Evolutionary conservation across 2,888 invertebrate genomes (phyloP), one percentile per base, ranked within the genome.

Genomic region (Napeogenes sylphis): DNA sequence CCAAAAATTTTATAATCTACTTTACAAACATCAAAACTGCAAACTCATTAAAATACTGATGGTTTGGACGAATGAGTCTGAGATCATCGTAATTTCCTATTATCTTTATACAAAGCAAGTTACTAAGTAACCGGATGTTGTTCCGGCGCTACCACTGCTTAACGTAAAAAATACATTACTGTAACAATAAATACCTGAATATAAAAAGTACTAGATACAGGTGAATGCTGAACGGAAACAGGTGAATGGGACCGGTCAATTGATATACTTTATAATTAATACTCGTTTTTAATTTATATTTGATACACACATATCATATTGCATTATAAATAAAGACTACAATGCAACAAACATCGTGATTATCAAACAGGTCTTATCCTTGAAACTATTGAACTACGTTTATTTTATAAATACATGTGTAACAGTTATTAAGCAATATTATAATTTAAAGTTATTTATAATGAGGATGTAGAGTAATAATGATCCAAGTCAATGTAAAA

Each of bases 221-320:
- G 72, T 74, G 71, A 64, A 68, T 59, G 46, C 47, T 56, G 54
- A 58, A 68, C 62, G 70, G 71, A 69, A 69, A 69, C 74, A 69
- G 65, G 68, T 72, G 73, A 74, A 72, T 72, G 70, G 67, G 68
- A 51, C 51, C 51, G 51, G 51, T 51, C 51, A 21, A 51, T 21
- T 51, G 30, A 51, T 30, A 51, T 51, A 30, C 30, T 51, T 51
- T 51, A 30, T 51, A 30, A 51, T 30, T 51, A 30, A 51, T 12
- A 1, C 10, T 10, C 8, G 10, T 8, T 51, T 51, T 51, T 21
- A 30, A 14, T 6, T 6, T 51, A 30, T 51, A 10, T 51, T 30
- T 51, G 10, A n/a, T 51, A 10, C 2, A 30, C 3, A 3, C 14
- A 51, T 30, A 30, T 51, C 51, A 30, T 51, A 51, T 30, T 10